Conservation (phyloP, 2,797 vertebrate genomes). For the Poecilia wingei region DNA sequence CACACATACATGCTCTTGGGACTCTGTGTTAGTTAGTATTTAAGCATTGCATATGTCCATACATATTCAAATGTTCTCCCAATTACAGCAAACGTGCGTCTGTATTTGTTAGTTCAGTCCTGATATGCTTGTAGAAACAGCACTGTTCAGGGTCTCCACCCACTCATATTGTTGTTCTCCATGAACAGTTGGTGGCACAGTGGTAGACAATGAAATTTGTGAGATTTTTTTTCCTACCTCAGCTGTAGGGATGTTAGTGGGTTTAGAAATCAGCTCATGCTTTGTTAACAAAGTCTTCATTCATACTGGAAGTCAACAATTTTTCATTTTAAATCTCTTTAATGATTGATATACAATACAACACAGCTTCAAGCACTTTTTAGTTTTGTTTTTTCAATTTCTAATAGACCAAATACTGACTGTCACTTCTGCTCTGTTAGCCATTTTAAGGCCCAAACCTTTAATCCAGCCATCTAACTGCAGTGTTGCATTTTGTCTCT, state of each 20-base stretch:
- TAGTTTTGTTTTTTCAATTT: neutral
- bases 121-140: constrained; percentile 49
- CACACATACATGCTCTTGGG: neutral
- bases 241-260: constrained; percentile 37
- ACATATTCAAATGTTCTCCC: constrained; percentile 24
- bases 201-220: constrained; percentile 40
- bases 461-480: neutral
- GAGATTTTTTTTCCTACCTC: constrained; percentile 24
- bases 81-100: constrained; percentile 9
- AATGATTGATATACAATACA: neutral
- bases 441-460: neutral
- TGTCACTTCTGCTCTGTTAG: neutral
- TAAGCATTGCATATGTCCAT: neutral
- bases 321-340: neutral
- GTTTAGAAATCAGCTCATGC: constrained; percentile 40
- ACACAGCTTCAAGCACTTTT: neutral
- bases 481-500: neutral
- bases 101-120: constrained; percentile 36
- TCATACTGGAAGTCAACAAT: neutral
- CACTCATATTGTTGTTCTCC: constrained; percentile 58
- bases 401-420: neutral
- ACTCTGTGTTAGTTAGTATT: neutral
- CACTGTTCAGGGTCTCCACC: constrained; percentile 47
- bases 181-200: constrained; percentile 63
- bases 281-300: constrained; percentile 5